Evolutionary conservation across 2,797 vertebrate species (phyloP), one percentile per base, ranked within the genome.

Genomic region (Synaphobranchus kaupii): DNA sequence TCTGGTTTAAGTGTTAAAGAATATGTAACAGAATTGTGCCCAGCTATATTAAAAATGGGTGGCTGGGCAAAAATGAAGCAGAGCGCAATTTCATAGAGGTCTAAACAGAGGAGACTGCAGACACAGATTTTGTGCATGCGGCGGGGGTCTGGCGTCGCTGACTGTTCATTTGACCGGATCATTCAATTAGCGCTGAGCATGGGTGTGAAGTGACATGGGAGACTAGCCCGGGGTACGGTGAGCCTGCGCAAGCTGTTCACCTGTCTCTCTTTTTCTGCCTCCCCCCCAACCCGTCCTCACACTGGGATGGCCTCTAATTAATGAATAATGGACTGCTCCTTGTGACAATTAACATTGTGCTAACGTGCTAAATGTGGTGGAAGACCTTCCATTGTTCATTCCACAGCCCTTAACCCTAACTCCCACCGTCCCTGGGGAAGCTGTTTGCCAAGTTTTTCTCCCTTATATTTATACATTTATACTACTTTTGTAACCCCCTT

Each of bases 211-310:
- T 93, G 94, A 95, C 94, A 94, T 94, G 92, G 90, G 87, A 95
- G 92, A 90, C 91, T 93, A 88, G 94, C 94, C 95, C 48, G 93
- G 90, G 92, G 95, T 94, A 84, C 89, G 91, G 89, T 92, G 91
- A 92, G 93, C 92, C 91, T 90, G 90, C 17, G 94, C 95, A 96
- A 96, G 94, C 95, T 96, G 95, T 95, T 96, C 95, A 95, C 95
- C 95, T 96, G 94, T 90, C 93, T 90, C 85, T 54, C 52, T 15
- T 12, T 54, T 12, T 15, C 52, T 54, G 9, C 39, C 31, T 50
- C 63, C 81, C 81, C 88, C 13, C 82, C 13, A 63, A 39, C 78
- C 6, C 13, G 71, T 15, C 76, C 82, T 86, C 88, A 83, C 0
- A 88, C 47, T 80, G 47, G 10, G 50, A 50, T 22, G 68, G 44